Evolutionary conservation across 2,797 vertebrate species (phyloP).

Genomic region (Protonibea diacanthus): DNA sequence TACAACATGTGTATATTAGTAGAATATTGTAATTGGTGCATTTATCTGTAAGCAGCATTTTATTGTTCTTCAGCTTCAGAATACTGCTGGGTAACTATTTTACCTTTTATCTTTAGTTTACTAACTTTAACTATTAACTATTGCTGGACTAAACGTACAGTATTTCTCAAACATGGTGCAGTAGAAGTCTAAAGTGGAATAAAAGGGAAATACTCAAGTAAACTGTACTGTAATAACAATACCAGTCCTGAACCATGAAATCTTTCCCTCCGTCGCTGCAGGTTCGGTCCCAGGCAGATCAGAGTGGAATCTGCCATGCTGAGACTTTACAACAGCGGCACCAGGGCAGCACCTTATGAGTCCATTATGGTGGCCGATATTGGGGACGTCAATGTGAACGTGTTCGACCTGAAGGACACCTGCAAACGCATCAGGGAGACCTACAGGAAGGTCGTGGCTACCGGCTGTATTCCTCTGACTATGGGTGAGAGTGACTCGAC

Average conservation of each 20-base stretch:
- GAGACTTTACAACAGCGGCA: conserved; percentile 85
- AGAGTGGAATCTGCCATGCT: conserved; percentile 89
- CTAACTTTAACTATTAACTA: no score
- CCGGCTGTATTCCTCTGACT: conserved; percentile 90
- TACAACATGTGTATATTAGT: no score
- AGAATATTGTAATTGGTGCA: no score
- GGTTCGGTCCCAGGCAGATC: conserved; percentile 94
- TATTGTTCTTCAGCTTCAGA: no score
- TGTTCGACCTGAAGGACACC: conserved; percentile 92
- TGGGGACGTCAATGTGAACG: conserved; percentile 91
- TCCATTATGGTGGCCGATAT: conserved; percentile 92
- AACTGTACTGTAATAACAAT: background rate
- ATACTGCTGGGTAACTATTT: no score
- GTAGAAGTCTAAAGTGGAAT: background rate
- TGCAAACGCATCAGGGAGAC: conserved; percentile 89
- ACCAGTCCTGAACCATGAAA: background rate
- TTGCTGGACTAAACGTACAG: no score
- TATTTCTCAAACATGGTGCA: background rate
- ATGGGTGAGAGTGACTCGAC: conserved; percentile 86
- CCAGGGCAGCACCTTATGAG: conserved; percentile 88
- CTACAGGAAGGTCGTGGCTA: conserved; percentile 83
- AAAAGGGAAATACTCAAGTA: background rate
- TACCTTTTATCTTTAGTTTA: no score
- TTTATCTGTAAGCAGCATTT: no score
- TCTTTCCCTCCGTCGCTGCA: conserved; percentile 51